phyloP scores from a whole-genome alignment of 2,888 invertebrate species.

The Allolobophora icterica region DNA sequence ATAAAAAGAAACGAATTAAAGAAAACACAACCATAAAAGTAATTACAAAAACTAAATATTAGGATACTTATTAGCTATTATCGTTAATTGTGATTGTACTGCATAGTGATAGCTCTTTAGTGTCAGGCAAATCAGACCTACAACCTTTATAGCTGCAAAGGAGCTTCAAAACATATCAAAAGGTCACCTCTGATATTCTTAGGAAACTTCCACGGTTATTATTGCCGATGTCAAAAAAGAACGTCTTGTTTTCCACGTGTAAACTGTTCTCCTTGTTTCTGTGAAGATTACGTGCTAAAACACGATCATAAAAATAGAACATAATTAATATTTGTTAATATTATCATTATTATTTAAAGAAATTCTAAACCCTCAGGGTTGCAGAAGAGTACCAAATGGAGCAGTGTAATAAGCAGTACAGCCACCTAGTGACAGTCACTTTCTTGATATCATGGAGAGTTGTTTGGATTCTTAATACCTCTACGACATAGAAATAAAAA shows the following conservation, averaged over 20 bases:
- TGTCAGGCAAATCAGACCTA: too few species aligned
- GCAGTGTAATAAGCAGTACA: not conserved
- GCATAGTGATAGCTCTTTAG: too few species aligned
- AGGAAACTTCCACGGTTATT: constrained; percentile 19
- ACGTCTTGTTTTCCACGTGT: constrained; percentile 12
- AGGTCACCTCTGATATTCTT: constrained; percentile 18
- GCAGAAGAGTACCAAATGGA: not conserved
- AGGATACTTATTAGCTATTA: too few species aligned
- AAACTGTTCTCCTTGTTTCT: not conserved
- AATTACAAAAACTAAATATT: not conserved
- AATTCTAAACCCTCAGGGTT: not conserved
- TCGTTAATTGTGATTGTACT: too few species aligned
- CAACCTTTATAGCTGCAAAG: not conserved
- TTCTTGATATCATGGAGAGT: too few species aligned
- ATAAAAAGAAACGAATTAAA: not conserved
- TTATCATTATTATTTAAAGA: not conserved
- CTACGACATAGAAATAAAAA: too few species aligned
- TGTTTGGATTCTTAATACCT: too few species aligned
- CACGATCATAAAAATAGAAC: not conserved
- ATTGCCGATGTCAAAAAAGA: constrained; percentile 9
- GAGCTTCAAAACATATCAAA: not conserved
- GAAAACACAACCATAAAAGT: too few species aligned
- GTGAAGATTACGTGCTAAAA: constrained; percentile 9
- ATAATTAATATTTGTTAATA: too few species aligned
- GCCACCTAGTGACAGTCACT: too few species aligned